Conservation (phyloP, 2,113 vertebrate species). For the Chiloscyllium plagiosum region DNA sequence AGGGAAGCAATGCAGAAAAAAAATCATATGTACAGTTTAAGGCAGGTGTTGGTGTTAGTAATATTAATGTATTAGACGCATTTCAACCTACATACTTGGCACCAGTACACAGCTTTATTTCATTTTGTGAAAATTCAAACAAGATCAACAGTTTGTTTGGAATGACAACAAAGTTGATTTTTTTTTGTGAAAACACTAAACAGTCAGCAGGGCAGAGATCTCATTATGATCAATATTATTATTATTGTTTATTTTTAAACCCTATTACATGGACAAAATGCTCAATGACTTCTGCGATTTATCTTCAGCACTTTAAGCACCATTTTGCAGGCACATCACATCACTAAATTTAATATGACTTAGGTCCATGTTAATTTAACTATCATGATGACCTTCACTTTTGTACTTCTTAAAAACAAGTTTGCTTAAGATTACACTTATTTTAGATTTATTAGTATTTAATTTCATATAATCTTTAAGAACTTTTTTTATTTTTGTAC, state of each 20-base stretch:
- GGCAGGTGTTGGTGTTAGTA: conserved; percentile 26
- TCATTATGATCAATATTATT: neutral
- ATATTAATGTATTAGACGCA: neutral
- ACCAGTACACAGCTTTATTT: conserved; percentile 9
- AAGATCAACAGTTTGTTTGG: neutral
- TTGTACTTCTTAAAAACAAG: neutral
- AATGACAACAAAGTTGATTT: neutral
- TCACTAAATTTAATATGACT: neutral
- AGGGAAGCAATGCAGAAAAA: conserved; percentile 22
- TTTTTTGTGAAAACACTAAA: conserved; percentile 17
- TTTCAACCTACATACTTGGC: neutral
- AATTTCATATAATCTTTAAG: neutral
- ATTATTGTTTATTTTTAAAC: neutral
- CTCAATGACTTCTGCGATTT: neutral
- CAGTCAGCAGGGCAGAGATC: neutral
- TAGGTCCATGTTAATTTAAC: neutral
- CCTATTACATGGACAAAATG: too few relatives aligned
- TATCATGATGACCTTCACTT: neutral
- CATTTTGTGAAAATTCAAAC: neutral
- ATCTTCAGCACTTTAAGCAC: neutral
- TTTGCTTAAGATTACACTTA: neutral
- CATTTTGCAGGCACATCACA: neutral
- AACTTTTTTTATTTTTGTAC: neutral
- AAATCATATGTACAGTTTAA: neutral
- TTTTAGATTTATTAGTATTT: neutral